phyloP scores from a whole-genome alignment of 2,888 invertebrate genomes.

The Hemistola chrysoprasaria region DNA sequence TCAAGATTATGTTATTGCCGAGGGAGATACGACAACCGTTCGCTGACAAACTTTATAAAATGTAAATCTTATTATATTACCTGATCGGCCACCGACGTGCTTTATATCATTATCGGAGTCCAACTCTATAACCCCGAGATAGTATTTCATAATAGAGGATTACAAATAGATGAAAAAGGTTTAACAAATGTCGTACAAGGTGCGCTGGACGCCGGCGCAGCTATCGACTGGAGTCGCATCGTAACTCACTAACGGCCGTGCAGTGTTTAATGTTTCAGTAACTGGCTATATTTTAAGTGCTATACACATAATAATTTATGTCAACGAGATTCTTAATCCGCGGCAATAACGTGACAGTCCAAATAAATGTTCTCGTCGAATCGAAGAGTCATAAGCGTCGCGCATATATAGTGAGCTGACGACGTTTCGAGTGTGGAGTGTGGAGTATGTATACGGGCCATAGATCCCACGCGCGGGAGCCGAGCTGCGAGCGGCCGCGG shows the following conservation, averaged over 20 bases:
- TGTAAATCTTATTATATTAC: too few species aligned
- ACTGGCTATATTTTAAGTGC: constrained; percentile 48
- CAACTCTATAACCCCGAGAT: background rate
- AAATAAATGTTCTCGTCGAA: constrained; percentile 49
- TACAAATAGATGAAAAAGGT: constrained; percentile 15
- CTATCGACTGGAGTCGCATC: constrained; percentile 1
- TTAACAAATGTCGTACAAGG: constrained; percentile 16
- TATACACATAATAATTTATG: constrained; percentile 63
- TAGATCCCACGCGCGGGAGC: constrained; percentile 65
- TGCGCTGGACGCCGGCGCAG: constrained; percentile 3
- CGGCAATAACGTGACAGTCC: constrained; percentile 63
- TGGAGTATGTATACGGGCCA: constrained; percentile 43
- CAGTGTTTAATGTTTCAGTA: constrained; percentile 42
- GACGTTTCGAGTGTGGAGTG: constrained; percentile 24
- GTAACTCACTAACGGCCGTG: constrained; percentile 21
- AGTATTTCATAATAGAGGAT: constrained; percentile 6
- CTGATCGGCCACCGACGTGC: too few species aligned
- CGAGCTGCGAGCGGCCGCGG: constrained; percentile 9
- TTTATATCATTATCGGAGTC: background rate
- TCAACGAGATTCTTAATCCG: constrained; percentile 72
- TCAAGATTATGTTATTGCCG: constrained; percentile 38
- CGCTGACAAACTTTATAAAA: constrained; percentile 35
- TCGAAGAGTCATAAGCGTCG: constrained; percentile 48
- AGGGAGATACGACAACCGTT: constrained; percentile 25
- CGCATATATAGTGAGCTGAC: constrained; percentile 20